Base-by-base conservation (phyloP, 2,797 vertebrate genomes). In the Heteromormyrus szaboi region DNA sequence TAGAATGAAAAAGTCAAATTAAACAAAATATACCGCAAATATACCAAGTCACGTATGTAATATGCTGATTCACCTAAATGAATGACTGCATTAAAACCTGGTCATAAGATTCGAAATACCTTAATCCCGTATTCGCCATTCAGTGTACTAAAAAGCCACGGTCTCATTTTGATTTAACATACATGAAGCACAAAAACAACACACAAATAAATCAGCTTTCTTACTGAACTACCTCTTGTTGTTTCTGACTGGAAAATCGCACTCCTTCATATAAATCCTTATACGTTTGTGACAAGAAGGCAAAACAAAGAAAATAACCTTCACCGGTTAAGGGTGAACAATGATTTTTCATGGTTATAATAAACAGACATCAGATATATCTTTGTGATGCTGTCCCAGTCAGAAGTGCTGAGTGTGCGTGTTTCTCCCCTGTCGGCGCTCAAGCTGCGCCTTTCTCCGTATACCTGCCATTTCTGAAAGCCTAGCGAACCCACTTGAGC, bases 271-370 rank as follows among this genome's bases (percentile, higher is more conserved):
- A 84, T 51, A 51, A 22, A 51, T 48, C 46, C n/a, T 48, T 48
- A 84, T 84, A 84, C 53, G 41, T 59, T 59, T 86, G 17, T 14
- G 25, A 41, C 25, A 89, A 89, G 90, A 86, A 87, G 85, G 59
- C 17, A 84, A 89, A 62, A 85, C 76, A 62, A 25, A 11, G 84
- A 87, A 51, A 88, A 92, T 93, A 93, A 93, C 51, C 93, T 93
- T 91, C 59, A 94, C 93, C 89, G 90, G 92, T 85, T 90, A 93
- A 91, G 92, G 92, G 90, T 89, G 91, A 91, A 89, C 85, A 88
- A 91, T 93, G 94, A 95, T 96, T 94, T 94, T 95, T 95, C 95
- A 94, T 94, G 92, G 92, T 96, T 95, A 95, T 91, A 94, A 92
- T 90, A 94, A 93, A 95, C 94, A 94, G 93, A 92, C 93, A 93